Base-by-base conservation (phyloP, 2,888 invertebrate genomes). In the Plemyria rubiginata region DNA sequence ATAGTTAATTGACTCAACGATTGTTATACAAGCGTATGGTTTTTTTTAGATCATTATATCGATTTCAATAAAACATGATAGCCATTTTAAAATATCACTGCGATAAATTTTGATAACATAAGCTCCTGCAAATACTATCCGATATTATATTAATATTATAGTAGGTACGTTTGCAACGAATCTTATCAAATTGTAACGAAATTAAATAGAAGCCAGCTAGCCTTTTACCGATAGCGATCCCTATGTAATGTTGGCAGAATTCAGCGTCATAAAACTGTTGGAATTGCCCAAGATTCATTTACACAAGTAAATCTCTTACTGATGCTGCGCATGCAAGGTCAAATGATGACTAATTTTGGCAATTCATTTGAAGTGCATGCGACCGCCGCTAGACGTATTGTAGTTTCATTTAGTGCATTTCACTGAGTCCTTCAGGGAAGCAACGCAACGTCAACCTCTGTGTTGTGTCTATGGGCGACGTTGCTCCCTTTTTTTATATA, bases 131-230 rank as follows among this genome's bases (percentile, higher is more conserved):
- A 28, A 28, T 48, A 32, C 7, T 12, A 12, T 49, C 28, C 32
- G 29, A 49, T 29, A 49, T 49, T 28, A 49, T 7, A 36, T 50
- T 1, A 7, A 15, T 41, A 41, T 41, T 45, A 22, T 55, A 49
- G 32, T 38, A 38, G 3, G 8, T 22, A 22, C 22, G 22, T 38
- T 32, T 12, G 48, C 54, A 48, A 60, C 48, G 40, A 60, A 54
- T 53, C 48, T 40, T 48, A 49, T 49, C 53, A 32, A 40, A 55
- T n/a, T n/a, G 22, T 48, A 54, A 58, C 52, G 58, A 55, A 54
- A 46, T 22, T n/a, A 8, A 16, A 11, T 16, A 36, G 16, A 22
- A 45, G 45, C 16, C 11, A 32, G 36, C 36, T 2, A 36, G 13
- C 4, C 50, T 36, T 5, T 13, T 15, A 36, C 16, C 48, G 16